Percentiles rank a stretch among this genome's conserved stretches.
Conservation (phyloP, 2,113 vertebrate species). For the Oreochromis niloticus region DNA sequence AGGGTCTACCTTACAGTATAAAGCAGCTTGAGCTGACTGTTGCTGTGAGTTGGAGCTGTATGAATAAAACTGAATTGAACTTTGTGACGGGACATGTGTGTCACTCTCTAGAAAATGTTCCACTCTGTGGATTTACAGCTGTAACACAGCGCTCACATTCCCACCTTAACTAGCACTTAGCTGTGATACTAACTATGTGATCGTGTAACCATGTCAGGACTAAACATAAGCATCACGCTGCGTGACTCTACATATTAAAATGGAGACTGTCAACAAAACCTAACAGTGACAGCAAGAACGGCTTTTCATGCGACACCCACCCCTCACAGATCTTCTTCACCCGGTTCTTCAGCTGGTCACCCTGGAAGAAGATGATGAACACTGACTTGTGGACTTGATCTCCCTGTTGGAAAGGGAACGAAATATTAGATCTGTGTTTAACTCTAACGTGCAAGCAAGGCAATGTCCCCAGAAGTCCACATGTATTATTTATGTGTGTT, state of each 20-base stretch:
- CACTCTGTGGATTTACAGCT: not conserved
- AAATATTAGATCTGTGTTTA: not conserved
- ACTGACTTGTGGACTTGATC: conserved; percentile 97
- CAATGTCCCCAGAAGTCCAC: not conserved
- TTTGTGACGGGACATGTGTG: not conserved
- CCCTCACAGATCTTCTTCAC: conserved; percentile 99
- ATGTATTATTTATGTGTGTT: not conserved
- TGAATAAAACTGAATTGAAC: no score
- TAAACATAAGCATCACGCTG: not conserved
- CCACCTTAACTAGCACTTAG: not conserved
- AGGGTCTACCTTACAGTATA: no score
- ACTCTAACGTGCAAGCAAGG: not conserved
- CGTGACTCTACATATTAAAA: not conserved
- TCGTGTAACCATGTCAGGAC: not conserved
- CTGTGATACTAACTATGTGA: not conserved
- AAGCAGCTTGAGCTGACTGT: no score
- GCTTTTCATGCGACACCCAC: conserved; percentile 56
- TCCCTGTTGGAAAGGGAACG: conserved; percentile 70
- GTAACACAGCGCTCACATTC: not conserved
- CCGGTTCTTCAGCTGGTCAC: conserved; percentile 95
- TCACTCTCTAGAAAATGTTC: not conserved
- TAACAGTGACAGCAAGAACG: rapidly evolving
- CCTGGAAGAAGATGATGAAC: conserved; percentile 99
- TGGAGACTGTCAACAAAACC: not conserved
- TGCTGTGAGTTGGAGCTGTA: no score